These are phyloP conservation scores for Xyrichtys novacula DNA, from an alignment of 2,797 vertebrate species.

Conservation along the genomic window DNA sequence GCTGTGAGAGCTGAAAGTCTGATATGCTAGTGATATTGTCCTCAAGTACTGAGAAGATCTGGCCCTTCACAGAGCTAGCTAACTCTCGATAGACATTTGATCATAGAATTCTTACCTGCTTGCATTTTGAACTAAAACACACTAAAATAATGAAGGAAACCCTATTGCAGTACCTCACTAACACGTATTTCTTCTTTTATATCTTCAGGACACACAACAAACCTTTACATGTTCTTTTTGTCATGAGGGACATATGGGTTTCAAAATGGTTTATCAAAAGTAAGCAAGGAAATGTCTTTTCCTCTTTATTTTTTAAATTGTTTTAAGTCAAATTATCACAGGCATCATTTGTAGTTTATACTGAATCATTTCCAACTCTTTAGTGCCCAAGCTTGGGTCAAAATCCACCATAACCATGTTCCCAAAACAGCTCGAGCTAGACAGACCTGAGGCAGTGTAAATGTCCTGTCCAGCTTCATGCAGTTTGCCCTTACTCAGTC, in stretches of 20 bases:
- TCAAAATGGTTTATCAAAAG: constrained; percentile 41
- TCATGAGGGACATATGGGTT: constrained; percentile 19
- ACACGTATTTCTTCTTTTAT: constrained; percentile 13
- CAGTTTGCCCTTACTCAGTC: constrained; percentile 21
- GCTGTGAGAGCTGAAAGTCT: constrained; percentile 48
- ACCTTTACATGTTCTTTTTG: constrained; percentile 20
- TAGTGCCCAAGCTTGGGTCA: constrained; percentile 26
- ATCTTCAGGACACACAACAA: constrained; percentile 1
- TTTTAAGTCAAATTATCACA: constrained; percentile 35
- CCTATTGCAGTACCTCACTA: constrained; percentile 8
- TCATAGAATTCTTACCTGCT: constrained; percentile 23
- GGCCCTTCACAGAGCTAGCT: constrained; percentile 17
- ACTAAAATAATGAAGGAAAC: constrained; percentile 19
- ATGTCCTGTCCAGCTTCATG: constrained; percentile 66
- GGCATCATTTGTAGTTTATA: constrained; percentile 47
- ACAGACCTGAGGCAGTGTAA: constrained; percentile 74
- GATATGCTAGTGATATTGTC: constrained; percentile 43
- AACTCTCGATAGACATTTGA: constrained; percentile 3
- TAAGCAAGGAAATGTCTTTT: constrained; percentile 27
- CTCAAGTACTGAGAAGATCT: constrained; percentile 10
- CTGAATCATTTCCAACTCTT: constrained; percentile 37
- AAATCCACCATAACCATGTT: constrained; percentile 21
- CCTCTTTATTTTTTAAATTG: not conserved
- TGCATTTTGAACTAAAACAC: constrained; percentile 17
- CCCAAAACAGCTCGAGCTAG: constrained; percentile 45